Base-by-base conservation (phyloP, 2,888 invertebrate genomes). In the Uloborus plumipes region DNA sequence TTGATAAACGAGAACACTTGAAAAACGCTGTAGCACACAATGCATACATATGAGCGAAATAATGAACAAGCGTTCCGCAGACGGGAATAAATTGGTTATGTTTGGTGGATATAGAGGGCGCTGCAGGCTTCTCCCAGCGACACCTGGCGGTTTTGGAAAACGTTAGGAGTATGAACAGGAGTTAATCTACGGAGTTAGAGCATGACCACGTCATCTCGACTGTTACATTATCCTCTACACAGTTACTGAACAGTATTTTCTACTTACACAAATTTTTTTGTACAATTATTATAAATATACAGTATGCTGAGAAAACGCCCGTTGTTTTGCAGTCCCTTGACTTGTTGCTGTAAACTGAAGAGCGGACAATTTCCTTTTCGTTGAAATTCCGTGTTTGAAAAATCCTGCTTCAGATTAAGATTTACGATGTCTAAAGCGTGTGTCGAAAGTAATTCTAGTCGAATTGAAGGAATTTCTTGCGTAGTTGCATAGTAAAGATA, bases 1-100 rank as follows among this genome's bases (percentile, higher is more conserved):
- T 78, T 65, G 78, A 49, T 66, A 77, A 77, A 77, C 65, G 77
- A 77, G 77, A 70, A 77, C 77, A 77, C 58, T 62, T 77, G 77
- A 70, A 69, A 53, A 71, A 65, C 59, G 64, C 61, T 70, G 51
- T 79, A 51, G 65, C 53, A 58, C 16, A 69, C 71, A 71, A 59
- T 67, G 69, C 75, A 39, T 73, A 73, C 53, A 65, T n/a, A 70
- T 70, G 69, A 70, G 73, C 59, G 59, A 50, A 67, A 67, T 72
- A 51, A 64, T 67, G 67, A 79, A 73, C 67, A 79, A 79, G 79
- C 79, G 62, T 77, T 71, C 50, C 64, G 64, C 22, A 53, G 3
- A n/a, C 39, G 39, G n/a, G 62, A 31, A 26, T 26, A 31, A 31
- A 62, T 20, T 62, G 59, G n/a, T 62, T 16, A 14, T 26, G 31